These are phyloP conservation scores for Monodelphis domestica DNA, from an alignment of 2,797 vertebrate species.

Conservation along the genomic window DNA sequence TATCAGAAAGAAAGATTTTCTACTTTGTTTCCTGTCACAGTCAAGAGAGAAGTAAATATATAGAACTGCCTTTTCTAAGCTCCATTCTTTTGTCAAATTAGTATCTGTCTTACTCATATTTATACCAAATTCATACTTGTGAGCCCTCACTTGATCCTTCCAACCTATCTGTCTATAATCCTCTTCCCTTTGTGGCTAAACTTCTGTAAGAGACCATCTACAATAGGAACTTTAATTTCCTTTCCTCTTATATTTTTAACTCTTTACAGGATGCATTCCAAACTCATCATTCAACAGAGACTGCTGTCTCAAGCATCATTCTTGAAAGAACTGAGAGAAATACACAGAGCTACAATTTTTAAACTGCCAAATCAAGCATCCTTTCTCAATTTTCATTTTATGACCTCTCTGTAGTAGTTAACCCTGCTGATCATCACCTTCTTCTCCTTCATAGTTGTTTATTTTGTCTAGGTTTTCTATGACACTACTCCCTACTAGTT, in stretches of 20 bases:
- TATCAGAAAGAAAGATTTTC: neutral
- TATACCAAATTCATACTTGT: neutral
- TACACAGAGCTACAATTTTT: too few relatives aligned
- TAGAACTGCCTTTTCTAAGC: rapidly evolving
- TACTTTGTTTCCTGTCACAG: neutral
- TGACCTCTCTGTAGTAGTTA: neutral
- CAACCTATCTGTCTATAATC: neutral
- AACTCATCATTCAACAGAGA: neutral
- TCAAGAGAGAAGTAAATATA: neutral
- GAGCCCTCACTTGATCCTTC: neutral
- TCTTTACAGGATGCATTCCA: neutral
- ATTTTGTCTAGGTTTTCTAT: neutral
- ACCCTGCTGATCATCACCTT: neutral
- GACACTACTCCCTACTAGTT: too few relatives aligned
- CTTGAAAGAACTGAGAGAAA: too few relatives aligned
- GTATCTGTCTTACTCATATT: neutral
- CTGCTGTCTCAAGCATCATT: neutral
- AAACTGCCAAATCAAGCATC: neutral
- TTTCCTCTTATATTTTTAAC: neutral
- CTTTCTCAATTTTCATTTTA: neutral
- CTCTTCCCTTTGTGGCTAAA: neutral
- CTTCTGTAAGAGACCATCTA: neutral
- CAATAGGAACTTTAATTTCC: neutral
- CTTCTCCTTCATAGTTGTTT: neutral
- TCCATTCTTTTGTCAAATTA: neutral